Conservation (phyloP, 2,113 vertebrate species). For the Dromiciops gliroides region DNA sequence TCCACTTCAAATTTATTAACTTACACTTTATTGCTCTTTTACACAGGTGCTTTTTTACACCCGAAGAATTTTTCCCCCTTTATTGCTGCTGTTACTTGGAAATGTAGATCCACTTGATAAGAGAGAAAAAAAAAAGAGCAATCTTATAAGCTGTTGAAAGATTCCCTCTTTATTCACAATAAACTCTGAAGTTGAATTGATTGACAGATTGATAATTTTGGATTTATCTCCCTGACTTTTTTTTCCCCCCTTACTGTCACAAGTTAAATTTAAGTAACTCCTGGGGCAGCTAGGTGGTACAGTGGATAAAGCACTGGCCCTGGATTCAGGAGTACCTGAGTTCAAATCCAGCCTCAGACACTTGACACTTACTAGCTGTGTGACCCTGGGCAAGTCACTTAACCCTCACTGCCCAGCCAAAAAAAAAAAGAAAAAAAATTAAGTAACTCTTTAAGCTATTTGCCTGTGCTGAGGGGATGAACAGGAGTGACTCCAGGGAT, state of each 20-base stretch:
- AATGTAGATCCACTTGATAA: conserved; percentile 25
- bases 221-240: background rate
- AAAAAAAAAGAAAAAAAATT: no score
- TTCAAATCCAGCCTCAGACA: no score
- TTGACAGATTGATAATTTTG: background rate
- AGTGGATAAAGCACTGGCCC: no score
- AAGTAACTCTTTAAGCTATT: background rate
- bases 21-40: conserved; percentile 26
- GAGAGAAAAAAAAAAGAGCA: conserved; percentile 18
- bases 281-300: no score
- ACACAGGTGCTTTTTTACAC: background rate
- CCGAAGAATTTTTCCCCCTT: background rate
- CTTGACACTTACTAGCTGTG: no score
- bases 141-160: background rate
- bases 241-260: background rate
- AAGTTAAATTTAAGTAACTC: background rate
- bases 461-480: background rate
- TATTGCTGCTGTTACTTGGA: background rate
- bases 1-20: conserved; percentile 18
- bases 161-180: background rate
- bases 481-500: background rate
- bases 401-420: no score
- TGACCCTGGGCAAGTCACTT: no score
- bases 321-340: no score
- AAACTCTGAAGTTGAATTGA: background rate